A percentile compares a stretch with the other conserved stretches of the same genome.
Evolutionary conservation across 2,797 vertebrate genomes (phyloP).

Genomic region (Syndactyla subalaris): DNA sequence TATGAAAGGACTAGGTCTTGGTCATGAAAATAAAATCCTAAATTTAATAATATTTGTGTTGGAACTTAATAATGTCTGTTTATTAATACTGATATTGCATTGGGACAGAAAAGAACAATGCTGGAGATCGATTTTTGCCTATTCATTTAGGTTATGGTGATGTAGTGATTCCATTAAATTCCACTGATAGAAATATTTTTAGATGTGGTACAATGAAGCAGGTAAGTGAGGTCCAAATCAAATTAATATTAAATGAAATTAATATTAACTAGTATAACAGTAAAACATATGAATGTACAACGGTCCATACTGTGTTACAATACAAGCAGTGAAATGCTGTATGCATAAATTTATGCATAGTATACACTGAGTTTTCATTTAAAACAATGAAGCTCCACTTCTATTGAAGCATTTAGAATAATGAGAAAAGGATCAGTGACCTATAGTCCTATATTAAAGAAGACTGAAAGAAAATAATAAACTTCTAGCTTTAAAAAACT

Average conservation of each 20-base stretch:
- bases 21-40: background rate
- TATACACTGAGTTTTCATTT: background rate
- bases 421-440: background rate
- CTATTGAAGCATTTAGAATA: background rate
- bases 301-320: background rate
- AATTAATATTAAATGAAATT: slow-evolving; percentile 8
- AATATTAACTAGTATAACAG: background rate
- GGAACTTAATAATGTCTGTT: slow-evolving; percentile 25
- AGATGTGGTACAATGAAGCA: background rate
- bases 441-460: background rate
- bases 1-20: background rate
- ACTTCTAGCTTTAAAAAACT: background rate
- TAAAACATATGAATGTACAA: background rate
- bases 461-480: background rate
- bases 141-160: background rate
- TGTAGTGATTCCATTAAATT: slow-evolving; percentile 24
- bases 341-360: background rate
- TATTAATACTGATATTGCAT: slow-evolving; percentile 19
- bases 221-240: background rate
- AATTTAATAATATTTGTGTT: background rate
- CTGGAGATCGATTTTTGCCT: background rate
- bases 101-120: background rate
- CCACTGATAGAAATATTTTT: background rate
- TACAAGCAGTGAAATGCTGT: background rate
- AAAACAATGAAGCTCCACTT: background rate